These are phyloP conservation scores for Polydrusus cervinus DNA, from an alignment of 2,888 invertebrate species.

Conservation along the genomic window DNA sequence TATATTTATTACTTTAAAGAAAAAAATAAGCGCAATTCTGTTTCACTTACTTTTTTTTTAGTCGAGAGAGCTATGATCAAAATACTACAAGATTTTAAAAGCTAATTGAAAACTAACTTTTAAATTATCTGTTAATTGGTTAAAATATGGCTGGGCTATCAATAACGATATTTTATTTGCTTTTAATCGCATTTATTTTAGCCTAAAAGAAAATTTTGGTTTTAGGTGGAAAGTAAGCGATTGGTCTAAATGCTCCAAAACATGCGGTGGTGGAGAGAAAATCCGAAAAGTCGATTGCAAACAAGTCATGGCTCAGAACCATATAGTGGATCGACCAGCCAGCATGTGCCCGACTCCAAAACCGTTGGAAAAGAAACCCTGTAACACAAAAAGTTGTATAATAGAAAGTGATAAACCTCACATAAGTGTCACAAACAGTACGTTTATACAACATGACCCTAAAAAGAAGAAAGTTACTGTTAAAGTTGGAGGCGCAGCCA, in stretches of 20 bases:
- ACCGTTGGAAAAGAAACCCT: slow-evolving; percentile 86
- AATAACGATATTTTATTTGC: no score
- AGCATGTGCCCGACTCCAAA: slow-evolving; percentile 84
- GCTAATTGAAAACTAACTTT: no score
- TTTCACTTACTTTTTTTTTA: no score
- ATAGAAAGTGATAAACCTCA: slow-evolving; percentile 82
- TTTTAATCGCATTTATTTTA: no score
- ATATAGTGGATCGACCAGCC: slow-evolving; percentile 85
- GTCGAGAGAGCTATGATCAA: no score
- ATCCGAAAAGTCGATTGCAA: slow-evolving; percentile 90
- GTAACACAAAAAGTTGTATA: slow-evolving; percentile 88
- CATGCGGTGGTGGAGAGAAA: slow-evolving; percentile 95
- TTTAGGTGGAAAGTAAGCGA: slow-evolving; percentile 85
- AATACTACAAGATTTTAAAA: no score
- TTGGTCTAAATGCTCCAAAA: slow-evolving; percentile 93
- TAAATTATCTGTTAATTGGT: no score
- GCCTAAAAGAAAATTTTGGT: neutral
- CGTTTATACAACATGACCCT: slow-evolving; percentile 88
- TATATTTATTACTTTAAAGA: no score
- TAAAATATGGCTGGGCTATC: no score
- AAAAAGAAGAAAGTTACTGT: slow-evolving; percentile 87
- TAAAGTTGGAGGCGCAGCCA: slow-evolving; percentile 92
- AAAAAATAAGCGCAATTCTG: no score
- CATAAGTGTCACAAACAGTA: slow-evolving; percentile 86
- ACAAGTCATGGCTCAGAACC: slow-evolving; percentile 95